A percentile compares a stretch with the other conserved stretches of the same genome.
phyloP scores from a whole-genome alignment of 2,113 vertebrate genomes.

The Oncorhynchus nerka region DNA sequence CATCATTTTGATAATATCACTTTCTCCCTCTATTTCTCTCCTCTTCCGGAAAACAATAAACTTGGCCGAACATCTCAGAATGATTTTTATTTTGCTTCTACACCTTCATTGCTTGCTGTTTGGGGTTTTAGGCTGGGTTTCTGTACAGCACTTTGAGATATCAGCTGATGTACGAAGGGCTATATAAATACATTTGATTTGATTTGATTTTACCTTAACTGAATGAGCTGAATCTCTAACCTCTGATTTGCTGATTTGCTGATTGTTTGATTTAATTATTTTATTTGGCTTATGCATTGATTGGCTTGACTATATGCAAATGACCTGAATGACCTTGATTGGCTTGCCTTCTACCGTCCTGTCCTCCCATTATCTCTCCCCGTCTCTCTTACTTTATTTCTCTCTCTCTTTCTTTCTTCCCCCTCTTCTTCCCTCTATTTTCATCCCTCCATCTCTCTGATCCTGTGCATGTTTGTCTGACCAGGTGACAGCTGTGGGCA shows the following conservation, averaged over 20 bases:
- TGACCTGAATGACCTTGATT: constrained; percentile 67
- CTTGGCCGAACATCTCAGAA: constrained; percentile 37
- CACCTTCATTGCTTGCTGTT: too few species aligned
- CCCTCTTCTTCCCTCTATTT: too few species aligned
- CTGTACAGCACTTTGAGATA: too few species aligned
- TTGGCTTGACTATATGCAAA: constrained; percentile 55
- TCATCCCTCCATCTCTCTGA: background rate
- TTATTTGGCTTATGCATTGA: constrained; percentile 55
- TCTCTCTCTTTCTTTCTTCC: background rate
- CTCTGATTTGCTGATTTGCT: constrained; percentile 59
- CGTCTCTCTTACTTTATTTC: constrained; percentile 10
- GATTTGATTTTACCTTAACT: constrained; percentile 58
- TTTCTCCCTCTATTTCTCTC: constrained; percentile 16
- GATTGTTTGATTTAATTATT: constrained; percentile 39
- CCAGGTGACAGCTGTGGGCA: constrained; percentile 76
- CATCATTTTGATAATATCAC: too few species aligned
- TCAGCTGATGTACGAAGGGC: too few species aligned
- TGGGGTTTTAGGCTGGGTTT: too few species aligned
- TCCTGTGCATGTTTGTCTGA: constrained; percentile 73
- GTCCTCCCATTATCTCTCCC: constrained; percentile 10
- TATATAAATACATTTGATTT: too few species aligned
- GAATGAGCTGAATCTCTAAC: constrained; percentile 46
- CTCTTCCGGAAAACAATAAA: constrained; percentile 53
- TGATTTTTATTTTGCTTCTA: constrained; percentile 33
- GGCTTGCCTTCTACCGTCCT: constrained; percentile 29